Conservation (phyloP, 2,797 vertebrate genomes). For the Pygocentrus nattereri region DNA sequence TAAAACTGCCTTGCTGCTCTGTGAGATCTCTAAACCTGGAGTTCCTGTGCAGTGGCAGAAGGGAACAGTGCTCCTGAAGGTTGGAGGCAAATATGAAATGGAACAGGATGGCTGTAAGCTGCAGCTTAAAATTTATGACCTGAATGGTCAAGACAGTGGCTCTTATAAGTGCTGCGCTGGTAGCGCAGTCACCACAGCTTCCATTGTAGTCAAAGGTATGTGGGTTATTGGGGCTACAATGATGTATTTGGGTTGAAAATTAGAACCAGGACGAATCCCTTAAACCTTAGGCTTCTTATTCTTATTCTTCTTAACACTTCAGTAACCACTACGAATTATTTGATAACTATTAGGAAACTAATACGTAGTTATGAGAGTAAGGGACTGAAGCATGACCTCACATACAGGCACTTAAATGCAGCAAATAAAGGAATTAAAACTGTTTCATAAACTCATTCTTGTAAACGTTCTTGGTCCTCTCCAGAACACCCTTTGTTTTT, state of each 20-base stretch:
- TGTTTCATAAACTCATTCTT: no score
- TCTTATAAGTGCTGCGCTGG: conserved; percentile 82
- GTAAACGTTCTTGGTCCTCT: conserved; percentile 23
- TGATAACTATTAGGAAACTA: background rate
- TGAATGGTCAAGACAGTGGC: conserved; percentile 84
- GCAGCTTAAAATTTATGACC: conserved; percentile 81
- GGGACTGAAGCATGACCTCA: no score
- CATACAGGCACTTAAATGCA: no score
- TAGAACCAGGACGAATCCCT: background rate
- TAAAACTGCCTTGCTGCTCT: conserved; percentile 75
- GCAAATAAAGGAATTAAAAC: no score
- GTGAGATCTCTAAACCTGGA: conserved; percentile 82
- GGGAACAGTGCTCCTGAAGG: conserved; percentile 76
- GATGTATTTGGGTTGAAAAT: background rate
- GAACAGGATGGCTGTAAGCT: conserved; percentile 78
- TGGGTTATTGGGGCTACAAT: background rate
- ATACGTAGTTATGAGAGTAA: background rate
- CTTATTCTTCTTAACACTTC: background rate
- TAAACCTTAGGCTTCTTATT: background rate
- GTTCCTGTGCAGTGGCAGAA: conserved; percentile 83
- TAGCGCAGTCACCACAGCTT: conserved; percentile 66
- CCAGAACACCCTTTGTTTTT: conserved; percentile 61
- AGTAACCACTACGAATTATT: background rate
- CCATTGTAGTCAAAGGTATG: conserved; percentile 71
- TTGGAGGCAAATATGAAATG: conserved; percentile 82